Conservation (phyloP, 2,888 invertebrate genomes). For the Xiphydria camelus region DNA sequence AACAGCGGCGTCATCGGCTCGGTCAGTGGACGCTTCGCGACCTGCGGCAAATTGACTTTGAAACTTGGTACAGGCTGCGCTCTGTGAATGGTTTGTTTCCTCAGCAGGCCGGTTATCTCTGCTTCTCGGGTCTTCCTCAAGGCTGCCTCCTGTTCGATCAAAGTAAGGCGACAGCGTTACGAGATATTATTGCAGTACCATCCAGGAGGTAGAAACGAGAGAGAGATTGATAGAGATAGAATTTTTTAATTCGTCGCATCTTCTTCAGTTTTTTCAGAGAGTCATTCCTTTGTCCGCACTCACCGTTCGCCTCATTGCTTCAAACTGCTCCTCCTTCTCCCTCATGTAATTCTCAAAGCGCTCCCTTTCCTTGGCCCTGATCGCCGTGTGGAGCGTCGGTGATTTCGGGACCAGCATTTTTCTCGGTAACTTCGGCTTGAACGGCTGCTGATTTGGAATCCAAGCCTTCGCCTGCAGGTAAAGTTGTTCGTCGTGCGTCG, state of each 20-base stretch:
- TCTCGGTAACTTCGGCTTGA: constrained; percentile 4
- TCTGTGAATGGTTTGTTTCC: constrained; percentile 28
- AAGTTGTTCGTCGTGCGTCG: no score
- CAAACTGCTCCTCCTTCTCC: constrained; percentile 20
- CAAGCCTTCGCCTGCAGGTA: no score
- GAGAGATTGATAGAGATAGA: no score
- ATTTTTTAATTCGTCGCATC: no score
- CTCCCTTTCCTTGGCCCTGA: constrained; percentile 28
- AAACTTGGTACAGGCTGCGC: constrained; percentile 31
- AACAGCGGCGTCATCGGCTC: constrained; percentile 24
- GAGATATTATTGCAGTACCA: no score
- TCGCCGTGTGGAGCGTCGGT: constrained; percentile 25
- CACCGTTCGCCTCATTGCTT: constrained; percentile 22
- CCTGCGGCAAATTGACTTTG: constrained; percentile 16
- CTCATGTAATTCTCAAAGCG: constrained; percentile 22
- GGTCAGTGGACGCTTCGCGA: constrained; percentile 29
- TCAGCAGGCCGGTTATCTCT: constrained; percentile 22
- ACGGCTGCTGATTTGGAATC: no score
- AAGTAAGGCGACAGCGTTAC: no score
- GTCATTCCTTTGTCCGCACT: no score
- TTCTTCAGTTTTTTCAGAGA: no score
- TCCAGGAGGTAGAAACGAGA: no score
- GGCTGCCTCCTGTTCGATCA: constrained; percentile 23
- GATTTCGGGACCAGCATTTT: constrained; percentile 18
- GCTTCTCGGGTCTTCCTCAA: constrained; percentile 22